These are phyloP conservation scores for Seira ritae DNA, from an alignment of 2,888 invertebrate species.

Conservation along the genomic window DNA sequence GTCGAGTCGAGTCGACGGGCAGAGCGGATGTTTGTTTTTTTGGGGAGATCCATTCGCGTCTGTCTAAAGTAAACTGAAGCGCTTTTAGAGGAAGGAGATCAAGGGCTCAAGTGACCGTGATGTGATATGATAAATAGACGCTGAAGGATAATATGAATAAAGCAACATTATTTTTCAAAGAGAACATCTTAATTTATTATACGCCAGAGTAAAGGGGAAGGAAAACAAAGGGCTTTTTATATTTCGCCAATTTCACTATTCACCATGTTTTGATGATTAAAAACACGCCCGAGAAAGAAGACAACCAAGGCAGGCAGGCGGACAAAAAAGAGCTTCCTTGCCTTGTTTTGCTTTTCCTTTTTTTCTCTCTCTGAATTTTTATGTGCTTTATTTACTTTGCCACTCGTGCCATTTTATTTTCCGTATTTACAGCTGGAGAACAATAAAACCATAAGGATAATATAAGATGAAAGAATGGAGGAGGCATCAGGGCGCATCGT, in stretches of 20 bases:
- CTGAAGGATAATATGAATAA: background rate
- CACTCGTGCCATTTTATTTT: conserved; percentile 13
- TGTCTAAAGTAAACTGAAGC: no score
- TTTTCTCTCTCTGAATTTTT: background rate
- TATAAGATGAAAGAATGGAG: conserved; percentile 6
- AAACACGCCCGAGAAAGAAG: conserved; percentile 2
- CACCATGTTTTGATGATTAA: conserved; percentile 5
- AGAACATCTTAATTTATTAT: conserved; percentile 10
- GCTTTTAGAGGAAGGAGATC: background rate
- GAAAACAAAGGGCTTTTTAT: background rate
- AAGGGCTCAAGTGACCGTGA: background rate
- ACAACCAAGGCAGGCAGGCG: background rate
- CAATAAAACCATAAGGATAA: conserved; percentile 7
- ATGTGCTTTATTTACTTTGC: conserved; percentile 7
- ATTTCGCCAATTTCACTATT: background rate
- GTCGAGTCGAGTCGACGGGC: no score
- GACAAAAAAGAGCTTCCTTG: background rate
- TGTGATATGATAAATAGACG: conserved; percentile 5
- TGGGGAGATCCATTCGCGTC: no score
- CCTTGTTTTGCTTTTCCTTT: background rate
- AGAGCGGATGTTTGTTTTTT: no score
- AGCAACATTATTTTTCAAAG: background rate
- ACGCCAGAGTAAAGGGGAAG: conserved; percentile 1
- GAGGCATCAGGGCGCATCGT: conserved; percentile 11
- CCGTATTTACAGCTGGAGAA: conserved; percentile 13